A percentile compares a stretch with the other conserved stretches of the same genome.
Evolutionary conservation across 2,797 vertebrate genomes (phyloP).

Genomic region (Myotis myotis): DNA sequence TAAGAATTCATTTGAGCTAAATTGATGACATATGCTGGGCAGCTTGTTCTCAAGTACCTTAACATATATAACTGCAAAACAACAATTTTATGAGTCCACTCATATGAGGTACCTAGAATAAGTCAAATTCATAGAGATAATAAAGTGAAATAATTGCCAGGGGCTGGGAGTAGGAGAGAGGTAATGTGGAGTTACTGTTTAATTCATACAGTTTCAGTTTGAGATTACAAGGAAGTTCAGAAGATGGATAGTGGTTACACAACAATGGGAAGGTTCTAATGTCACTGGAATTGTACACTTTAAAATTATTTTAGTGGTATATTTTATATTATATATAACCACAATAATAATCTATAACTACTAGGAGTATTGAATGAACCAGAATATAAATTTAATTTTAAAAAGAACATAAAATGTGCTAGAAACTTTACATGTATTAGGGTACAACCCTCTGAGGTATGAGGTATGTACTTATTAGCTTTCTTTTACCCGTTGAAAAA

Average conservation of each 20-base stretch:
- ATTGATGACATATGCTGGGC: not conserved
- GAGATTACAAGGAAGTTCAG: not conserved
- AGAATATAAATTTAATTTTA: slow-evolving; percentile 25
- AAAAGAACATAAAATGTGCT: not conserved
- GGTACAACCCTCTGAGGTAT: not conserved
- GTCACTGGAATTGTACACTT: not conserved
- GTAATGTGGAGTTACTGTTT: not conserved
- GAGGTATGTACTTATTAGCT: not conserved
- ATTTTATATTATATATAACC: slow-evolving; percentile 13
- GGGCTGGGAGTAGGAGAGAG: not conserved
- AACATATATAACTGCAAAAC: not conserved
- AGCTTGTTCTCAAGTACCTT: not conserved
- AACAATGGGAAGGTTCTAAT: not conserved
- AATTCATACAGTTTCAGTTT: slow-evolving; percentile 13
- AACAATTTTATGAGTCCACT: not conserved
- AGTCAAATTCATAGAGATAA: not conserved
- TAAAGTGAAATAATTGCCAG: not conserved
- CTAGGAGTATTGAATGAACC: not conserved
- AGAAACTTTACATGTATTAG: not conserved
- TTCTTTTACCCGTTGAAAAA: slow-evolving; percentile 1
- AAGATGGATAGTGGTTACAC: not conserved
- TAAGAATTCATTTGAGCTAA: not conserved
- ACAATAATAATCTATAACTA: not conserved
- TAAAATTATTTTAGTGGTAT: not conserved
- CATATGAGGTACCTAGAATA: not conserved